Conservation (phyloP, 2,797 vertebrate species). For the Etheostoma nigrum region DNA sequence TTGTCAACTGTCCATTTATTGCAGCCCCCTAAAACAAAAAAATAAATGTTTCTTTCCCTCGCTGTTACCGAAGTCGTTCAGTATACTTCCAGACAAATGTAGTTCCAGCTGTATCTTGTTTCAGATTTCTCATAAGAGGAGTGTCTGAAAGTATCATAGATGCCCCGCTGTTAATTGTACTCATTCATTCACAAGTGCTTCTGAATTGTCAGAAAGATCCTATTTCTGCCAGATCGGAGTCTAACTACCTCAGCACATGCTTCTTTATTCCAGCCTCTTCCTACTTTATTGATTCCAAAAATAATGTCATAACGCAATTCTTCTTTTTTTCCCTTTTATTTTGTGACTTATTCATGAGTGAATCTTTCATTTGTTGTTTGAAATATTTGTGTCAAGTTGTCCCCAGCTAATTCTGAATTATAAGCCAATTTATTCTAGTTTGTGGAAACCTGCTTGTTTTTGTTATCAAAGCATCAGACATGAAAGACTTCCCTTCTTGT, state of each 20-base stretch:
- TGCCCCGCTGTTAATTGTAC: slow-evolving; percentile 57
- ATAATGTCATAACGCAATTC: slow-evolving; percentile 39
- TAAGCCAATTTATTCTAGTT: slow-evolving; percentile 66
- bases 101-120: slow-evolving; percentile 50
- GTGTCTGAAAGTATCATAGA: slow-evolving; percentile 36
- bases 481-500: slow-evolving; percentile 76
- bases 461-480: slow-evolving; percentile 78
- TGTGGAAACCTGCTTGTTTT: slow-evolving; percentile 73
- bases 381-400: slow-evolving; percentile 64
- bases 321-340: slow-evolving; percentile 26
- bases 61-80: slow-evolving; percentile 19
- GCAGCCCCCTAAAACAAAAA: slow-evolving; percentile 1
- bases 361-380: slow-evolving; percentile 52
- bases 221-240: slow-evolving; percentile 41
- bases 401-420: slow-evolving; percentile 51
- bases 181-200: slow-evolving; percentile 49
- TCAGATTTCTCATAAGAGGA: slow-evolving; percentile 33
- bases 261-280: slow-evolving; percentile 13
- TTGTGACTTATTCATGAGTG: slow-evolving; percentile 60
- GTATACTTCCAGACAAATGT: slow-evolving; percentile 22
- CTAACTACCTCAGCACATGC: slow-evolving; percentile 7
- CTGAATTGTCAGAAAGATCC: slow-evolving; percentile 52
- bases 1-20: slow-evolving; percentile 17
- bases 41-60: slow-evolving; percentile 1
- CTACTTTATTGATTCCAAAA: slow-evolving; percentile 45